Conservation (phyloP, 1,140 invertebrate genomes). For the Temnothorax nylanderi region DNA sequence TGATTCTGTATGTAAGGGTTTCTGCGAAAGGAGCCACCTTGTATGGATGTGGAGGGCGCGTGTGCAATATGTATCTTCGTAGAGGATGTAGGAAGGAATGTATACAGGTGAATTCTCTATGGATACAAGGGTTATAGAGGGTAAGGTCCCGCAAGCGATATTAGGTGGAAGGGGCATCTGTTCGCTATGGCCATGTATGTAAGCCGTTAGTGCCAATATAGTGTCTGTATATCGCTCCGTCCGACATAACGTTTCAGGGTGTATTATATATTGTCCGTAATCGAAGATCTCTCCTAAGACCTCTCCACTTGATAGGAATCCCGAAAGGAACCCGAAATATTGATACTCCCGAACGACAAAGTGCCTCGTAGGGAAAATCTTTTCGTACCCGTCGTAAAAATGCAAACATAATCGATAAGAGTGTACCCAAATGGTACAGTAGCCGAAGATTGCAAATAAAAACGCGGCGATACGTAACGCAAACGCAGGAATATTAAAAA, state of each 20-base stretch:
- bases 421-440: not conserved
- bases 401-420: not conserved
- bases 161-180: constrained; percentile 80
- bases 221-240: constrained; percentile 69
- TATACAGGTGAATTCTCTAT: constrained; percentile 71
- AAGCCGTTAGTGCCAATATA: constrained; percentile 84
- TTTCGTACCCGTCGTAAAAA: not conserved
- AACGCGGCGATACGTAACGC: not conserved
- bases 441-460: not conserved
- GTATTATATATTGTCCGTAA: constrained; percentile 72
- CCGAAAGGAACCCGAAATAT: constrained; percentile 58
- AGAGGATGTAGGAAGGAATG: constrained; percentile 49
- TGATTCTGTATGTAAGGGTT: constrained; percentile 18
- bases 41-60: not conserved
- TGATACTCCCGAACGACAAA: constrained; percentile 44
- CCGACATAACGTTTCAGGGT: constrained; percentile 71
- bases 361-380: constrained; percentile 6
- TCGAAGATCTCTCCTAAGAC: constrained; percentile 72
- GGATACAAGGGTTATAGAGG: constrained; percentile 72
- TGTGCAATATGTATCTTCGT: constrained; percentile 52
- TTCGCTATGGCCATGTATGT: constrained; percentile 80
- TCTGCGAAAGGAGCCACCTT: constrained; percentile 48
- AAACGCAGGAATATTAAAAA: constrained; percentile 10
- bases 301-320: constrained; percentile 59
- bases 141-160: constrained; percentile 76